These are phyloP conservation scores for Phocoena phocoena DNA, from an alignment of 2,113 vertebrate species.

Conservation along the genomic window DNA sequence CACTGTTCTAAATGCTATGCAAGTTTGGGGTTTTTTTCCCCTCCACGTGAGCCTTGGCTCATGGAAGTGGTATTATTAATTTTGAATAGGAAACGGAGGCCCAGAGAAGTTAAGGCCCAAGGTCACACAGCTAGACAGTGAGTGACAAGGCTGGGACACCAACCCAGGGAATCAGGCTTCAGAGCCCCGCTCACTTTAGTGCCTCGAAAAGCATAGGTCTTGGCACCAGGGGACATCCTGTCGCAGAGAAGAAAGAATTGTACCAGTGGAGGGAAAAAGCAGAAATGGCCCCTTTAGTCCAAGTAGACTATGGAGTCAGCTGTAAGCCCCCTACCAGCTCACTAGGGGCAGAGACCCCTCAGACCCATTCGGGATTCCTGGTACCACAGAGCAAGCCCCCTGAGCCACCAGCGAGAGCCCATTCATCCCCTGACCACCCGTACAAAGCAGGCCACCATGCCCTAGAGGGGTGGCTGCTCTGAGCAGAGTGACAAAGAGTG, in stretches of 20 bases:
- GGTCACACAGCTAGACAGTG: not conserved
- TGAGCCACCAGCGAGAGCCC: not conserved
- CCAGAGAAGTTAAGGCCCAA: not conserved
- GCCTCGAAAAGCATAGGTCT: not conserved
- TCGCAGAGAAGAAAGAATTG: not conserved
- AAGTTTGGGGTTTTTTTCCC: not conserved
- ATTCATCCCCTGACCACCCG: not conserved
- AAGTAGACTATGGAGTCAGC: not conserved
- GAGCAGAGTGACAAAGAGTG: not conserved
- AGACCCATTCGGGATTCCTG: not conserved
- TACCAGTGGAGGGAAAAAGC: not conserved
- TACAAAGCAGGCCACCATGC: not conserved
- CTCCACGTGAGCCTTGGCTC: not conserved
- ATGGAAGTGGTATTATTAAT: not conserved
- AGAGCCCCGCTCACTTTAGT: too few relatives aligned
- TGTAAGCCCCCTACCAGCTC: not conserved
- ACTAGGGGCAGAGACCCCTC: not conserved
- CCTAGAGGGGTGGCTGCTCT: not conserved
- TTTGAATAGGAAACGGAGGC: not conserved
- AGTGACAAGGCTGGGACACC: not conserved
- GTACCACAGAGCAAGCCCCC: not conserved
- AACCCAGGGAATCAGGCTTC: not conserved
- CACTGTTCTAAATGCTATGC: not conserved
- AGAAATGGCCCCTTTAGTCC: not conserved
- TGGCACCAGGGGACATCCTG: not conserved